Conservation (phyloP, 1,140 invertebrate species). For the Anastrepha ludens region DNA sequence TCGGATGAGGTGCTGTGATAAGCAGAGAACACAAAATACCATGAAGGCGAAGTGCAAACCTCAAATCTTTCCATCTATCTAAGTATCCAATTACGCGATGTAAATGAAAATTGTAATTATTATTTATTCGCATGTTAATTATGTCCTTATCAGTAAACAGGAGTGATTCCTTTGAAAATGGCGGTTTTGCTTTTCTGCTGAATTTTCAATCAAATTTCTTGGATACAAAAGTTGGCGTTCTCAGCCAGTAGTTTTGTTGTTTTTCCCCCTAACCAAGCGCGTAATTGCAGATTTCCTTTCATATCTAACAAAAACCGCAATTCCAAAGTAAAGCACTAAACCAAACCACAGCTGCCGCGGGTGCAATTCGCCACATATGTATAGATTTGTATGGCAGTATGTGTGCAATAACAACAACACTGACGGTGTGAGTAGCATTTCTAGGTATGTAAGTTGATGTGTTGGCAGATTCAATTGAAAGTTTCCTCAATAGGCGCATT, state of each 20-base stretch:
- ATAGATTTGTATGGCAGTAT: not conserved
- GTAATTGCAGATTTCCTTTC: not conserved
- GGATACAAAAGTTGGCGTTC: too few species aligned
- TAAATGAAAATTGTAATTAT: too few species aligned
- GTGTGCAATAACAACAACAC: not conserved
- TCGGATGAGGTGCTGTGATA: too few species aligned
- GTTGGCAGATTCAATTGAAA: constrained; percentile 36
- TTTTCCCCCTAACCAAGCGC: not conserved
- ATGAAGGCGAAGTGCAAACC: too few species aligned
- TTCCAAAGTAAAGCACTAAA: not conserved
- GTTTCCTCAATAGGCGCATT: constrained; percentile 42
- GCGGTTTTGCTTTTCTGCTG: too few species aligned
- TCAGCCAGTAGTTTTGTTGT: not conserved
- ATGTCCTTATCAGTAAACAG: too few species aligned
- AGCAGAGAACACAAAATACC: too few species aligned
- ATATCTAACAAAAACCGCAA: not conserved
- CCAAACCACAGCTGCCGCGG: not conserved
- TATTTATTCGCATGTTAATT: too few species aligned
- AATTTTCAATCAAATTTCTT: too few species aligned
- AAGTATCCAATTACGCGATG: too few species aligned
- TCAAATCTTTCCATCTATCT: too few species aligned
- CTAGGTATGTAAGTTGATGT: not conserved
- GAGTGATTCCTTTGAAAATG: too few species aligned
- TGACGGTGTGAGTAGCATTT: not conserved
- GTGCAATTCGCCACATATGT: not conserved